phyloP scores from a whole-genome alignment of 1,140 invertebrate species.

The Asbolus verrucosus region DNA sequence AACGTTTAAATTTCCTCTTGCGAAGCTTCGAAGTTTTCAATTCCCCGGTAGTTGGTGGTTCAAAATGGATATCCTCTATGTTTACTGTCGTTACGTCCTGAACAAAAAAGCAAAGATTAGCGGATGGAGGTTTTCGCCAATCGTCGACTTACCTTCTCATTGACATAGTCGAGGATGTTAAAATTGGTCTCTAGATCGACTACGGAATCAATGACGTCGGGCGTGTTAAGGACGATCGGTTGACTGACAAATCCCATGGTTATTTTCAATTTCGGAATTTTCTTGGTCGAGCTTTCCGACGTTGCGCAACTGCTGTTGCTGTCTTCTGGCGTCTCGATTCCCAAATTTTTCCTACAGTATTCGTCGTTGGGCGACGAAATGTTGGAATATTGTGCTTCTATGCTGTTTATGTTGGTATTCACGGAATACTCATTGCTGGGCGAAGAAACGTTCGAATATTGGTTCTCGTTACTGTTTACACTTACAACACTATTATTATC shows the following conservation, averaged over 20 bases:
- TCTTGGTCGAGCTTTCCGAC: conserved; percentile 12
- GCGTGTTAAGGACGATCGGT: conserved; percentile 53
- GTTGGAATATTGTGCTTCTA: conserved; percentile 48
- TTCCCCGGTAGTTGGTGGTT: conserved; percentile 35
- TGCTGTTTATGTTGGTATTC: conserved; percentile 10
- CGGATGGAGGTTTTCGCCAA: background rate
- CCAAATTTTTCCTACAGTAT: conserved; percentile 9
- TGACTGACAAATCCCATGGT: conserved; percentile 33
- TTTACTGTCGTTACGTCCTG: conserved; percentile 48
- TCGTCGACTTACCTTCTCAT: conserved; percentile 45
- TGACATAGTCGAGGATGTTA: conserved; percentile 57
- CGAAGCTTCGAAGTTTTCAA: conserved; percentile 35
- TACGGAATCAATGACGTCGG: conserved; percentile 58
- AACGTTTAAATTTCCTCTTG: conserved; percentile 39
- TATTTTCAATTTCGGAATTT: conserved; percentile 29
- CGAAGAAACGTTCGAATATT: conserved; percentile 44
- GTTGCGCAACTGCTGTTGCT: conserved; percentile 27
- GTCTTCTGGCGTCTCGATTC: conserved; percentile 45
- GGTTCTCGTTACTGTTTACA: conserved; percentile 44
- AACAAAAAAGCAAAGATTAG: conserved; percentile 34
- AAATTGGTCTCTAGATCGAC: conserved; percentile 55
- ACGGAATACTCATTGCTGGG: conserved; percentile 23
- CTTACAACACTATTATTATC: conserved; percentile 48
- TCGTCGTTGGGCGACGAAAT: conserved; percentile 6
- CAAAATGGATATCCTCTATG: conserved; percentile 44